Evolutionary conservation across 1,140 invertebrate genomes (phyloP).

Genomic region (Drepana arcuata): DNA sequence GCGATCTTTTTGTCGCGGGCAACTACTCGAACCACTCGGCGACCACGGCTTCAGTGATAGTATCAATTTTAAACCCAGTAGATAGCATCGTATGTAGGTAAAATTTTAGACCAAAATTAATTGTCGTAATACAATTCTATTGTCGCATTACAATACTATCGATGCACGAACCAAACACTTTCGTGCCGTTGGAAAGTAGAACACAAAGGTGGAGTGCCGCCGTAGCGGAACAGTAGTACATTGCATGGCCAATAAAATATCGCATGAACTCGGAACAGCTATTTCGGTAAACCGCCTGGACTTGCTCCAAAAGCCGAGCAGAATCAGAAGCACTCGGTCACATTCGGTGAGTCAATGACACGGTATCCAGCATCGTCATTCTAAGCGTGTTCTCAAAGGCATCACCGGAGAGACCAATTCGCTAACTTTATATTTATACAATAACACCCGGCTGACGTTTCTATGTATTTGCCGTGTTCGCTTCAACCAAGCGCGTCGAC

Average conservation of each 20-base stretch:
- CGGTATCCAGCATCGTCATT: too few relatives aligned
- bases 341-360: conserved; percentile 54
- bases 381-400: conserved; percentile 2
- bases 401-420: conserved; percentile 28
- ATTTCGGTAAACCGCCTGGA: conserved; percentile 64
- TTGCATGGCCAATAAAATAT: conserved; percentile 37
- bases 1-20: too few relatives aligned
- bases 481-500: conserved; percentile 3
- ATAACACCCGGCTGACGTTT: too few relatives aligned
- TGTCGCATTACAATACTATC: too few relatives aligned
- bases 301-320: conserved; percentile 44
- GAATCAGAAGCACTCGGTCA: conserved; percentile 49
- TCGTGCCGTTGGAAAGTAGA: too few relatives aligned
- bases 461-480: conserved; percentile 6
- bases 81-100: too few relatives aligned
- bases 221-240: conserved; percentile 30
- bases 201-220: conserved; percentile 5
- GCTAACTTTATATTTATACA: conserved; percentile 24
- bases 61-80: too few relatives aligned
- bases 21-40: too few relatives aligned
- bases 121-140: too few relatives aligned
- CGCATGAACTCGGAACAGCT: conserved; percentile 43
- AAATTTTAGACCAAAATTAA: too few relatives aligned
- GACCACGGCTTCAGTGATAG: too few relatives aligned
- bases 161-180: too few relatives aligned